phyloP scores from a whole-genome alignment of 1,140 invertebrate species.

The Drosophila paulistorum region DNA sequence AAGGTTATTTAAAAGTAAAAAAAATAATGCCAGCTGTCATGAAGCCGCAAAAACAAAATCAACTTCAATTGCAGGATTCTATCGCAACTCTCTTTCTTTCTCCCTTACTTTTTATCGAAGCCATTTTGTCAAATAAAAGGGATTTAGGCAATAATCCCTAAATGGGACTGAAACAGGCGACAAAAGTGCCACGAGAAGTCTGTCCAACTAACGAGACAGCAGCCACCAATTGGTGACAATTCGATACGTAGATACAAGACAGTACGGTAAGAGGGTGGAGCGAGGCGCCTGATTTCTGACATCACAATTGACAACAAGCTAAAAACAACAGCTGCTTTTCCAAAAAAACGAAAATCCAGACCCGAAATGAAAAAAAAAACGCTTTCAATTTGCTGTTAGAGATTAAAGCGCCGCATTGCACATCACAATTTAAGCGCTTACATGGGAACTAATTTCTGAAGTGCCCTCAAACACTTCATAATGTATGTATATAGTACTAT shows the following conservation, averaged over 20 bases:
- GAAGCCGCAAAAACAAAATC: constrained; percentile 65
- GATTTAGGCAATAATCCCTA: constrained; percentile 69
- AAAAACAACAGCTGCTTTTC: constrained; percentile 62
- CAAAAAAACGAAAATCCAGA: not conserved
- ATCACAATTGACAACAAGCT: constrained; percentile 68
- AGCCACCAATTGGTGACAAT: constrained; percentile 50
- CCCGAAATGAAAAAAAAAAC: constrained; percentile 33
- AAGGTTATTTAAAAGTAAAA: not conserved
- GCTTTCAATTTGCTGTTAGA: constrained; percentile 62
- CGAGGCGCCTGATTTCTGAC: constrained; percentile 69
- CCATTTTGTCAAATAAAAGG: constrained; percentile 78
- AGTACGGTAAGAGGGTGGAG: not conserved
- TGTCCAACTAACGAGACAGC: constrained; percentile 38
- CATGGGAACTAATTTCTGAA: constrained; percentile 81
- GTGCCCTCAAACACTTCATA: constrained; percentile 74
- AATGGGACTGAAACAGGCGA: constrained; percentile 54
- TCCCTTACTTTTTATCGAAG: constrained; percentile 62
- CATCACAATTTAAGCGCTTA: constrained; percentile 73
- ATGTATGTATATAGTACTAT: constrained; percentile 23
- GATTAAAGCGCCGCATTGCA: constrained; percentile 48
- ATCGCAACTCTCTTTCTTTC: not conserved
- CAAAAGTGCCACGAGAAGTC: constrained; percentile 44
- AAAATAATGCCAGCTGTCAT: constrained; percentile 65
- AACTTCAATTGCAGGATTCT: constrained; percentile 70
- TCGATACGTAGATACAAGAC: constrained; percentile 30